phyloP scores from a whole-genome alignment of 2,888 invertebrate genomes.

The Sinelater perroti region DNA sequence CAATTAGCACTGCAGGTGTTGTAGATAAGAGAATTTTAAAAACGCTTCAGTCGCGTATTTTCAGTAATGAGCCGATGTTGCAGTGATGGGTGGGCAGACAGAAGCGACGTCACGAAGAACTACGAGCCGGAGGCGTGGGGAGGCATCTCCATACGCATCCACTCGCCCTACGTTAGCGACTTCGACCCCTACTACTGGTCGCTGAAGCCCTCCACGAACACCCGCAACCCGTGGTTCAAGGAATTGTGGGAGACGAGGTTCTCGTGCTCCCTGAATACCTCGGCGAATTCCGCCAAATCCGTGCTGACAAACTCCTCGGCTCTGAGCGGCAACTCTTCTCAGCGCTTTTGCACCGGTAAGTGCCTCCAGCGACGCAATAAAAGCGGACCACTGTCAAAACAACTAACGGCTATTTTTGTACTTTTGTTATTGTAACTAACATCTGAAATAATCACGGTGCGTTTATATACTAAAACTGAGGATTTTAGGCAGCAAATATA shows the following conservation, averaged over 20 bases:
- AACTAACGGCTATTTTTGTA: too few relatives aligned
- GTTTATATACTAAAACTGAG: too few relatives aligned
- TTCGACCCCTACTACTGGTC: slow-evolving; percentile 76
- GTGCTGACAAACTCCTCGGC: slow-evolving; percentile 15
- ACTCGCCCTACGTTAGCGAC: slow-evolving; percentile 72
- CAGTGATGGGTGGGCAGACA: slow-evolving; percentile 82
- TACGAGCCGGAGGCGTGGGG: slow-evolving; percentile 73
- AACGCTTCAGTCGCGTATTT: too few relatives aligned
- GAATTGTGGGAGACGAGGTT: slow-evolving; percentile 83
- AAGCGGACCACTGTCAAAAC: neutral
- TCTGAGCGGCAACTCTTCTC: neutral
- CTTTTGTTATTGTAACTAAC: too few relatives aligned
- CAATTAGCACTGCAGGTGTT: too few relatives aligned
- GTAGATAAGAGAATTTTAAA: too few relatives aligned
- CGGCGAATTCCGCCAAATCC: slow-evolving; percentile 16
- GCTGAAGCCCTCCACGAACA: slow-evolving; percentile 70
- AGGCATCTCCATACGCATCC: slow-evolving; percentile 77
- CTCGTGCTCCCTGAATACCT: slow-evolving; percentile 63
- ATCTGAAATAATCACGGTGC: too few relatives aligned
- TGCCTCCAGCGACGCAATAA: slow-evolving; percentile 12
- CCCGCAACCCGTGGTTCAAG: slow-evolving; percentile 76
- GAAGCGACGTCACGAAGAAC: slow-evolving; percentile 76
- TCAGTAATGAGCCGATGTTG: too few relatives aligned
- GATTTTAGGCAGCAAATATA: too few relatives aligned
- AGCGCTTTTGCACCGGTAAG: slow-evolving; percentile 49